Evolutionary conservation across 2,888 invertebrate species (phyloP), one percentile per base, ranked within the genome.

Genomic region (Alloscopus bannaensis): DNA sequence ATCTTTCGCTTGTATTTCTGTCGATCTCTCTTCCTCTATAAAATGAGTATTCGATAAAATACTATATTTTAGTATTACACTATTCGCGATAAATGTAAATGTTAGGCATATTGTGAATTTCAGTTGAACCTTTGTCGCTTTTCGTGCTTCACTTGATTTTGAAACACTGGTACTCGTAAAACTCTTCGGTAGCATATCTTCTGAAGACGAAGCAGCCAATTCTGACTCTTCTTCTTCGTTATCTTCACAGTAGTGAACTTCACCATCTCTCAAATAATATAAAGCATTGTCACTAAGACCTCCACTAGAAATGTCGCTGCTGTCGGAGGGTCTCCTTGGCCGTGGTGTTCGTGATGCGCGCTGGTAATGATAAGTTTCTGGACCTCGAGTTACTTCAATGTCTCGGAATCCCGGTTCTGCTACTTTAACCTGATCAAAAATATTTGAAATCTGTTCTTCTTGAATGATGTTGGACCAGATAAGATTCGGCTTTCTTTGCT

Each of bases 261-360:
- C 29, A 16, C 52, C 72, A 57, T 60, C 55, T 40, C 50, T 73
- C 20, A 81, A 65, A 62, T 75, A 76, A 22, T 81, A 47, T 22
- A 82, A 42, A 2, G 79, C 65, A 68, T 81, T 64, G 45, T 84
- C 84, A 29, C 72, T 81, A 1, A 84, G 64, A 11, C 82, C 81
- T 24, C 28, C 81, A 69, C 82, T 83, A 1, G 82, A 83, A 42
- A 84, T 52, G 18, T 75, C 75, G 55, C 82, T 84, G 24, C 82
- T 83, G 22, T 83, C 84, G 1, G 81, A 77, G 3, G 26, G 60
- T 22, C 62, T 29, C 52, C 60, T 66, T 36, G 18, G 57, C 50
- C 52, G 26, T 24, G 66, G 72, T 31, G 55, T 52, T 3, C 69
- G 36, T 24, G 18, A 11, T 3, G 77, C 50, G 16, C 76, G 42